These are phyloP conservation scores for Ceratosolen fusciceps DNA, from an alignment of 1,140 invertebrate species.

Conservation along the genomic window DNA sequence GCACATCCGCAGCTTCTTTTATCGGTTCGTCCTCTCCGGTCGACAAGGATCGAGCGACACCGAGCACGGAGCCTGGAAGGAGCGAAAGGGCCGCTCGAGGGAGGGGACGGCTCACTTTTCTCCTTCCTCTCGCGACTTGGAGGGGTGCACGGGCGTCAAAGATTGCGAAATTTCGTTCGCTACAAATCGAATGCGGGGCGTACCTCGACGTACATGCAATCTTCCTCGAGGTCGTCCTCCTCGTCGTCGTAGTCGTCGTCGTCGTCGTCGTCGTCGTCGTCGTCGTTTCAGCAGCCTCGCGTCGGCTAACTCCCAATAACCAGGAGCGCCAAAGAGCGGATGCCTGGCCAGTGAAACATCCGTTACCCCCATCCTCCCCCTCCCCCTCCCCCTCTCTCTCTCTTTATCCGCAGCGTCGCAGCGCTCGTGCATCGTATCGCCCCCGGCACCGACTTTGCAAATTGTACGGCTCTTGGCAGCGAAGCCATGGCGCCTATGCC, in stretches of 20 bases:
- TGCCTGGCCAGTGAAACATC: neutral
- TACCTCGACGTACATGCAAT: neutral
- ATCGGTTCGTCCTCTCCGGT: slow-evolving; percentile 36
- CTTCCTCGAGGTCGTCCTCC: no score
- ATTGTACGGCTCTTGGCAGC: slow-evolving; percentile 31
- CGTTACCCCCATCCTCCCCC: no score
- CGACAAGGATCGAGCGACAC: neutral
- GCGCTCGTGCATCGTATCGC: slow-evolving; percentile 44
- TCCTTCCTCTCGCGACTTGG: neutral
- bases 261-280: no score
- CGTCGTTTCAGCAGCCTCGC: no score
- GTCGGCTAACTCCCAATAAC: no score
- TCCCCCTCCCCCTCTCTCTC: no score
- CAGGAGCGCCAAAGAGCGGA: no score
- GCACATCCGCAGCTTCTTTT: neutral
- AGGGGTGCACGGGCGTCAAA: slow-evolving; percentile 47
- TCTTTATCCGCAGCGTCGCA: neutral
- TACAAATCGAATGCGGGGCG: slow-evolving; percentile 50
- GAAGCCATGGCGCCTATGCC: neutral
- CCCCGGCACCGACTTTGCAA: slow-evolving; percentile 6
- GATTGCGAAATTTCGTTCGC: slow-evolving; percentile 55
- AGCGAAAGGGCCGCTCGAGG: no score
- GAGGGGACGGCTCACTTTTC: slow-evolving; percentile 40
- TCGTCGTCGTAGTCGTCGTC: no score
- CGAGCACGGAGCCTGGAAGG: no score